Percentiles rank a stretch among this genome's conserved stretches.
Conservation (phyloP, 2,888 invertebrate species). For the Bugula neritina region DNA sequence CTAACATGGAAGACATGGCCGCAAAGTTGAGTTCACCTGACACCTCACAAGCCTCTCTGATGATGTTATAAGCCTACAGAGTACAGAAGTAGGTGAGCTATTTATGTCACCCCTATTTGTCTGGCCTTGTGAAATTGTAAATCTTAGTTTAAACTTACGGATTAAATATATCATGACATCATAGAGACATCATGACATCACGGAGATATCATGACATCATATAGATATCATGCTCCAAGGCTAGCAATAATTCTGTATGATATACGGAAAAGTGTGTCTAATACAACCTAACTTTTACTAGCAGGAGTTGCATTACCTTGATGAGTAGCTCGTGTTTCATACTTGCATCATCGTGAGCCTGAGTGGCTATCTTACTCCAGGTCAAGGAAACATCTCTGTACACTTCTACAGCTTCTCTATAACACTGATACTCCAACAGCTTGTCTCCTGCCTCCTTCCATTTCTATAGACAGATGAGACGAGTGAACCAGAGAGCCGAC, state of each 20-base stretch:
- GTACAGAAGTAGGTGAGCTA: too few species aligned
- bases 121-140: too few species aligned
- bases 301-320: too few species aligned
- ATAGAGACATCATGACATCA: not conserved
- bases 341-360: constrained; percentile 14
- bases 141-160: too few species aligned
- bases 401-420: constrained; percentile 15
- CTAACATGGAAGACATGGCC: not conserved
- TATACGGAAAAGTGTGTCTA: too few species aligned
- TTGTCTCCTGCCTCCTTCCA: constrained; percentile 27
- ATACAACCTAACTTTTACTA: too few species aligned
- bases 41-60: constrained; percentile 35
- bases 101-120: too few species aligned
- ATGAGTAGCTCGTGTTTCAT: constrained; percentile 25
- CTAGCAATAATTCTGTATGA: too few species aligned
- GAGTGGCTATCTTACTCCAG: constrained; percentile 4
- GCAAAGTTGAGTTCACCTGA: constrained; percentile 1
- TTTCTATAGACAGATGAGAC: constrained; percentile 10
- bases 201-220: constrained; percentile 17
- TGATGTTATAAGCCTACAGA: constrained; percentile 37
- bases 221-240: too few species aligned
- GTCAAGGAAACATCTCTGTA: constrained; percentile 5
- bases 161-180: constrained; percentile 11
- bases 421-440: constrained; percentile 1
- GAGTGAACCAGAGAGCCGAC: too few species aligned